A percentile compares a stretch with the other conserved stretches of the same genome.
These are phyloP conservation scores for Phanerotoma sp. DNA, from an alignment of 2,888 invertebrate genomes.

Conservation along the genomic window DNA sequence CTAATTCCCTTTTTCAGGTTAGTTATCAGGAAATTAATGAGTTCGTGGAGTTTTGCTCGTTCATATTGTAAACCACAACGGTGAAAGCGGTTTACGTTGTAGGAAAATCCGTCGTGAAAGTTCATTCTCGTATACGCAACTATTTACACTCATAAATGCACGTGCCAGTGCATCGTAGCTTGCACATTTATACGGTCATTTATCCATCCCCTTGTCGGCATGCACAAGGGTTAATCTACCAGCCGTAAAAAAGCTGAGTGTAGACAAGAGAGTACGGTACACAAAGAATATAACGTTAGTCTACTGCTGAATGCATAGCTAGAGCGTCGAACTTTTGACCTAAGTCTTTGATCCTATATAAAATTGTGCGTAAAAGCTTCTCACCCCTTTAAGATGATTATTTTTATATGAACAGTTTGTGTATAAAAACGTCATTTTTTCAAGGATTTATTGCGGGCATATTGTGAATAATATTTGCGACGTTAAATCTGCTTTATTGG, in stretches of 20 bases:
- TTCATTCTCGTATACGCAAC: neutral
- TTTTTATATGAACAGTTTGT: too few species aligned
- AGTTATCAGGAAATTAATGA: too few species aligned
- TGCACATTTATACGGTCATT: constrained; percentile 19
- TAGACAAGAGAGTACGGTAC: neutral
- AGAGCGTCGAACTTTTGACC: neutral
- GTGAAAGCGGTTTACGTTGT: neutral
- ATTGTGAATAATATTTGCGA: too few species aligned
- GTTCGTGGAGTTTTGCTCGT: too few species aligned
- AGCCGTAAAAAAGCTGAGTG: neutral
- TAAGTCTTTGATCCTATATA: neutral
- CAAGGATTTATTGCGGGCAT: too few species aligned
- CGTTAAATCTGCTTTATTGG: too few species aligned
- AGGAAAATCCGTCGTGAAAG: too few species aligned
- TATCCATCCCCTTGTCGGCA: constrained; percentile 14
- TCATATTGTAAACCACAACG: neutral
- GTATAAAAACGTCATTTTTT: too few species aligned
- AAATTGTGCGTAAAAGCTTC: neutral
- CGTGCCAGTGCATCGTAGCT: constrained; percentile 5
- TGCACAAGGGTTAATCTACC: constrained; percentile 23
- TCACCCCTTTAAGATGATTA: too few species aligned
- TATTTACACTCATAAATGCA: constrained; percentile 19
- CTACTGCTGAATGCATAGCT: neutral
- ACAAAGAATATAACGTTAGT: neutral
- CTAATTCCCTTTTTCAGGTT: too few species aligned